Conservation (phyloP, 1,140 invertebrate genomes). For the Ceratina japonica region DNA sequence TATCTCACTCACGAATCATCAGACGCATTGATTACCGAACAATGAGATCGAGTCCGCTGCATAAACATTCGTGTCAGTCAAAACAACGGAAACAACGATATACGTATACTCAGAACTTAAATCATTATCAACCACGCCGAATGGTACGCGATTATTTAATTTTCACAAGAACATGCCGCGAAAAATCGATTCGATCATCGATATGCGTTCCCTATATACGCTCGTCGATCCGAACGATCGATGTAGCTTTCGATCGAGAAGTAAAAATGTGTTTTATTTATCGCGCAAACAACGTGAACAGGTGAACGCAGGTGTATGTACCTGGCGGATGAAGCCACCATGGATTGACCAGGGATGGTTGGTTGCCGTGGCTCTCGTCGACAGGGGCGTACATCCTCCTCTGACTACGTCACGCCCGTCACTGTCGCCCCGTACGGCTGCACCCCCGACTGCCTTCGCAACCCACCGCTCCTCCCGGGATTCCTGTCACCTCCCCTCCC, state of each 20-base stretch:
- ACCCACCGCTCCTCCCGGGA: constrained; percentile 67
- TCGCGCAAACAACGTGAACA: constrained; percentile 15
- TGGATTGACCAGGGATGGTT: constrained; percentile 76
- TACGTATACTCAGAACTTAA: neutral
- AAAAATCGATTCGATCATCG: neutral
- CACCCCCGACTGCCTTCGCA: constrained; percentile 64
- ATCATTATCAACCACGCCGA: neutral
- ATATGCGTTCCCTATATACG: neutral
- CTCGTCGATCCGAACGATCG: neutral
- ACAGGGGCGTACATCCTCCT: constrained; percentile 79
- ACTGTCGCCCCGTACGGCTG: constrained; percentile 72
- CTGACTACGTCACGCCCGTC: constrained; percentile 78
- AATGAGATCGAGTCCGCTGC: neutral
- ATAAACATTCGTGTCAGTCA: too few species aligned
- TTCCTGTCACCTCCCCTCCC: constrained; percentile 72
- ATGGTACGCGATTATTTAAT: neutral
- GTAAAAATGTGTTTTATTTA: too few species aligned
- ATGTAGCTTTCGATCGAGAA: too few species aligned
- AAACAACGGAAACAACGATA: too few species aligned
- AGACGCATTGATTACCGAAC: neutral
- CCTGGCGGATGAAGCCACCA: constrained; percentile 78
- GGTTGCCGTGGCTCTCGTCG: constrained; percentile 76
- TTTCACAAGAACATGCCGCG: neutral
- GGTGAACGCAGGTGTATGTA: constrained; percentile 56
- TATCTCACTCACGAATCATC: neutral